Evolutionary conservation across 1,140 invertebrate genomes (phyloP).

Genomic region (Lordiphosa collinella): DNA sequence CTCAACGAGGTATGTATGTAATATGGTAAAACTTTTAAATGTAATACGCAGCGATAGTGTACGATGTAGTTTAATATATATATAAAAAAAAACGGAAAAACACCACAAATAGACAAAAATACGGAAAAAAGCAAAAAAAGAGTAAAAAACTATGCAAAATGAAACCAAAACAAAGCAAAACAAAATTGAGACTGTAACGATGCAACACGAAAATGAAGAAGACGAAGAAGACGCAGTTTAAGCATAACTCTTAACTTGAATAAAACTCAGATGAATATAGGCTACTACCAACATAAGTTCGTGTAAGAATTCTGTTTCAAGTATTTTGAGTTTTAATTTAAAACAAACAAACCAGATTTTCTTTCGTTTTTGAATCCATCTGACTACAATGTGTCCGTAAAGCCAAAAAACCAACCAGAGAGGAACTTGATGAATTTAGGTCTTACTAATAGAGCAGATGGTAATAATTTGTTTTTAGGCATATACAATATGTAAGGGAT

Average conservation of each 20-base stretch:
- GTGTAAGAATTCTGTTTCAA: conserved; percentile 54
- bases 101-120: conserved; percentile 50
- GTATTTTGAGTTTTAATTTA: conserved; percentile 12
- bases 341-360: not conserved
- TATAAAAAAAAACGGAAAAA: conserved; percentile 55
- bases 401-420: conserved; percentile 33
- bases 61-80: conserved; percentile 67
- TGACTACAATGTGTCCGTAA: too few species aligned
- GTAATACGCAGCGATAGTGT: conserved; percentile 52
- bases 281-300: conserved; percentile 70
- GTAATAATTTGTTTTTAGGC: conserved; percentile 59
- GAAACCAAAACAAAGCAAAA: conserved; percentile 54
- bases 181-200: conserved; percentile 71
- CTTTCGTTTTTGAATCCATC: too few species aligned
- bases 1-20: conserved; percentile 66
- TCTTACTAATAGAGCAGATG: conserved; percentile 56
- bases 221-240: conserved; percentile 38
- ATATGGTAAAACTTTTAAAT: conserved; percentile 60
- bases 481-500: conserved; percentile 42
- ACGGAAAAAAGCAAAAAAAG: conserved; percentile 57
- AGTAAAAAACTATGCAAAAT: conserved; percentile 72
- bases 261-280: conserved; percentile 57
- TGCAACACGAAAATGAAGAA: conserved; percentile 60
- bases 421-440: conserved; percentile 47
- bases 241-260: conserved; percentile 49